Evolutionary conservation across 2,113 vertebrate species (phyloP).

Genomic region (Azemiops feae): DNA sequence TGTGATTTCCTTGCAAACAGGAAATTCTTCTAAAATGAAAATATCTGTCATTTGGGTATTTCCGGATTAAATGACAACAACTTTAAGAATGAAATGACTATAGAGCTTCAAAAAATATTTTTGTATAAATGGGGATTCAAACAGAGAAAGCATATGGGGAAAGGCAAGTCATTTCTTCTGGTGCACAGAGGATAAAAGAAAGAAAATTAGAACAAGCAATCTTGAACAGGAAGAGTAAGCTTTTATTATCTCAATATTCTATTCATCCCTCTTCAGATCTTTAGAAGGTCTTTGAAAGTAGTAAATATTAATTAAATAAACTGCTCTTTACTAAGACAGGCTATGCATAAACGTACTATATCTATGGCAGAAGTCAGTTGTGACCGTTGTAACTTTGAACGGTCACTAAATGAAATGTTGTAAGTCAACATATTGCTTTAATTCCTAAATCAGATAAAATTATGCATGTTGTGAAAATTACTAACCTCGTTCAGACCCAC

Average conservation of each 20-base stretch:
- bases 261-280: background rate
- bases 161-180: background rate
- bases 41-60: background rate
- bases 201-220: background rate
- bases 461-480: no score
- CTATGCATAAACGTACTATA: background rate
- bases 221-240: background rate
- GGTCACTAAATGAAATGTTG: no score
- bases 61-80: background rate
- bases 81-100: background rate
- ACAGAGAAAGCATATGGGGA: background rate
- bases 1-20: background rate
- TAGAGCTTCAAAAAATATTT: background rate
- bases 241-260: background rate
- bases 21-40: background rate
- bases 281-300: background rate
- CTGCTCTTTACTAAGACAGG: background rate
- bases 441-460: no score
- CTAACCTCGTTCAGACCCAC: no score
- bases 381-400: no score
- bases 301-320: background rate
- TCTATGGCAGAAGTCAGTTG: background rate
- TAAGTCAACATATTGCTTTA: no score
- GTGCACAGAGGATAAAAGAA: background rate
- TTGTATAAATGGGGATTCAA: background rate